A percentile compares a stretch with the other conserved stretches of the same genome.
Evolutionary conservation across 2,888 invertebrate species (phyloP).

Genomic region (Aphodius granarius): DNA sequence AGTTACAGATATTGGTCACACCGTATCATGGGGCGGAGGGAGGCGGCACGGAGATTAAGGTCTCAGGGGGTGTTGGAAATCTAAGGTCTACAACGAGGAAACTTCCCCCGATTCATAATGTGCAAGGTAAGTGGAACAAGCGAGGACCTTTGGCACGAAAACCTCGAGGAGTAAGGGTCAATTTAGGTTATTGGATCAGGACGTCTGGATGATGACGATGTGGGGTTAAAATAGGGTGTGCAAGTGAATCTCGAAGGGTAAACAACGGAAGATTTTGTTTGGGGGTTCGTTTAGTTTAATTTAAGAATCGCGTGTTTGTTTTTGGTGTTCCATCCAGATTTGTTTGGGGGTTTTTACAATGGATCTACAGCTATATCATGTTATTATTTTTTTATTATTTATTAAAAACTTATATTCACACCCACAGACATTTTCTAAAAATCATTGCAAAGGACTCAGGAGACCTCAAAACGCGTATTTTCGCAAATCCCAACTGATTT

Average conservation of each 20-base stretch:
- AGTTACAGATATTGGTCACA: constrained; percentile 48
- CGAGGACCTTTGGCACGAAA: neutral
- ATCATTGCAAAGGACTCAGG: too few species aligned
- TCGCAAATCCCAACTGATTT: too few species aligned
- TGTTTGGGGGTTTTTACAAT: too few species aligned
- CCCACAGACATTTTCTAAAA: too few species aligned
- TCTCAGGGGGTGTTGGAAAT: constrained; percentile 44
- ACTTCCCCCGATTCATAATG: constrained; percentile 34
- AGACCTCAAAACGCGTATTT: too few species aligned
- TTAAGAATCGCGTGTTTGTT: neutral
- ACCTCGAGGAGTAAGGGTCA: neutral
- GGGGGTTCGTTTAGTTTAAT: neutral
- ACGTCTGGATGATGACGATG: neutral
- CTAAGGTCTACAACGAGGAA: constrained; percentile 23
- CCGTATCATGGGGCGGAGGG: constrained; percentile 40
- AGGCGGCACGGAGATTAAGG: constrained; percentile 45
- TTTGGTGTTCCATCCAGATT: too few species aligned
- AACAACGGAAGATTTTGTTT: neutral
- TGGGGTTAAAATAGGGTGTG: too few species aligned
- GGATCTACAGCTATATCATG: too few species aligned
- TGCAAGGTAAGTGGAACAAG: constrained; percentile 26
- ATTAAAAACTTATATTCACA: too few species aligned
- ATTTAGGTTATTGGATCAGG: constrained; percentile 10
- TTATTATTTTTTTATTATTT: too few species aligned
- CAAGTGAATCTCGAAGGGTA: neutral